A percentile compares a stretch with the other conserved stretches of the same genome.
These are phyloP conservation scores for Macroglossus sobrinus DNA, from an alignment of 2,113 vertebrate genomes.

Conservation along the genomic window DNA sequence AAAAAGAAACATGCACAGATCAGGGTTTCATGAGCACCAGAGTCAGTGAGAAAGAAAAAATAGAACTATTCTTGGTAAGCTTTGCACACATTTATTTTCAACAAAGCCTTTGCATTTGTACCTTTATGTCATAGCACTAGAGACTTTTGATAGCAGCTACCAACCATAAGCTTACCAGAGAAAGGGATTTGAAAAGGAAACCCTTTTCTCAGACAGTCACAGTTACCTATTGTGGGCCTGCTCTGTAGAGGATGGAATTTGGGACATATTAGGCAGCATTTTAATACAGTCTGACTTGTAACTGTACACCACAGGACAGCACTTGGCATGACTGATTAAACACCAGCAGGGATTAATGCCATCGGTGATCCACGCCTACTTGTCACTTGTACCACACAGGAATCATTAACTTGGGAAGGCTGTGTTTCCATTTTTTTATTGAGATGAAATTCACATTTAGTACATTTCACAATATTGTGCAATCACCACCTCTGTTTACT, in stretches of 20 bases:
- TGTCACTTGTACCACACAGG: neutral
- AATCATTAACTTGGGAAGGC: neutral
- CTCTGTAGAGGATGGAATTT: neutral
- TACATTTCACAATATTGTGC: neutral
- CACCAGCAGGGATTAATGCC: neutral
- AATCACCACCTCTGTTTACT: neutral
- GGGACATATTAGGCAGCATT: neutral
- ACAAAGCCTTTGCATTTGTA: neutral
- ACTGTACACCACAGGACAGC: neutral
- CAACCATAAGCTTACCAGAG: neutral
- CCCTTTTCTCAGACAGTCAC: neutral
- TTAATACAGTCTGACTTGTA: no score
- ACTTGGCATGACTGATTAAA: neutral
- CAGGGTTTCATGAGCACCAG: neutral
- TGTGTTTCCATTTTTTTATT: neutral
- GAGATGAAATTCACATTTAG: neutral
- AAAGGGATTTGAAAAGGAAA: neutral
- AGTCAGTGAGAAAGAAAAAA: neutral
- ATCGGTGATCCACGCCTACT: accelerated
- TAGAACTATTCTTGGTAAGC: accelerated
- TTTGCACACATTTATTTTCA: neutral
- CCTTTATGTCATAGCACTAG: neutral
- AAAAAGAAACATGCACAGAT: neutral
- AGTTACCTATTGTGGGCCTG: neutral
- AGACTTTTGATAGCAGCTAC: neutral